These are phyloP conservation scores for Poeciliopsis presidionis DNA, from an alignment of 2,797 vertebrate species.

Conservation along the genomic window DNA sequence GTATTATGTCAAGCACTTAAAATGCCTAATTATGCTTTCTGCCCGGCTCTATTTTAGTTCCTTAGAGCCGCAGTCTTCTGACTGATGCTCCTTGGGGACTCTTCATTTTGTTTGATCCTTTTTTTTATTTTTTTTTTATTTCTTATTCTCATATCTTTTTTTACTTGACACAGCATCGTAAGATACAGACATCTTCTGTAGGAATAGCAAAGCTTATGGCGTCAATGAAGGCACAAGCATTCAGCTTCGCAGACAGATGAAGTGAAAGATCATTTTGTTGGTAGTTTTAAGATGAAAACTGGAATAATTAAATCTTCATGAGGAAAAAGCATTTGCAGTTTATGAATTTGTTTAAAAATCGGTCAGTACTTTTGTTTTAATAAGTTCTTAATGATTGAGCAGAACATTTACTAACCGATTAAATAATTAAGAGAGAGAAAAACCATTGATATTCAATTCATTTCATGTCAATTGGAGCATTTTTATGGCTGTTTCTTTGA, in stretches of 20 bases:
- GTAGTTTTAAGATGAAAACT: constrained; percentile 47
- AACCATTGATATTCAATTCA: constrained; percentile 66
- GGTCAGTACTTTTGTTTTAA: constrained; percentile 40
- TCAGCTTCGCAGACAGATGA: constrained; percentile 33
- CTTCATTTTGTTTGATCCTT: constrained; percentile 61
- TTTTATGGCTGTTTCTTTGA: constrained; percentile 63
- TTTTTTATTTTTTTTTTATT: constrained; percentile 43
- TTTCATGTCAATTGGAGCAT: constrained; percentile 62
- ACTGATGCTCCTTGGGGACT: constrained; percentile 76
- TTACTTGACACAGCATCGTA: constrained; percentile 60
- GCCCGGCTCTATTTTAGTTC: constrained; percentile 78
- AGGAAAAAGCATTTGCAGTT: constrained; percentile 12
- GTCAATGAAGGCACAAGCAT: constrained; percentile 35
- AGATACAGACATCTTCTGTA: constrained; percentile 63
- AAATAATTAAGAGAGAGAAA: constrained; percentile 71
- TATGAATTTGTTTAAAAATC: constrained; percentile 15
- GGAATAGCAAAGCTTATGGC: constrained; percentile 32
- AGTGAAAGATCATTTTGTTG: constrained; percentile 31
- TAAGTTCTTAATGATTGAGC: constrained; percentile 54
- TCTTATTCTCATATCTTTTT: constrained; percentile 54
- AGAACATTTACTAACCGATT: constrained; percentile 64
- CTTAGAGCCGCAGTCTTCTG: constrained; percentile 76
- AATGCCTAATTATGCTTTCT: constrained; percentile 80
- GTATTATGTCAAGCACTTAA: constrained; percentile 81
- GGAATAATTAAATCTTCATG: constrained; percentile 21